Evolutionary conservation across 2,113 vertebrate genomes (phyloP).

Genomic region (Xiphorhynchus elegans): DNA sequence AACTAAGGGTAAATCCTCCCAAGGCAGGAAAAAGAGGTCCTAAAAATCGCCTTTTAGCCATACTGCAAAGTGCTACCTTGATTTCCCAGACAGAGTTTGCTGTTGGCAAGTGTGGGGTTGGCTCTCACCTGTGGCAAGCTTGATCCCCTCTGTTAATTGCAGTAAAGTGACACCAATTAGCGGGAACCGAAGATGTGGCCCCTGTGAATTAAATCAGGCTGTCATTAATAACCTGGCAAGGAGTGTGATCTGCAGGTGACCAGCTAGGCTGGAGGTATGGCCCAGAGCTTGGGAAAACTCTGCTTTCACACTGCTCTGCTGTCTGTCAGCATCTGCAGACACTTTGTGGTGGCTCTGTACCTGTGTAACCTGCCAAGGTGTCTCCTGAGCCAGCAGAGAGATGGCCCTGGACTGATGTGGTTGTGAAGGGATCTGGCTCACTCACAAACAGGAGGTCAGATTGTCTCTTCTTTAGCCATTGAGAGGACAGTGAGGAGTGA

Average conservation of each 20-base stretch:
- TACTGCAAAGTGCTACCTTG: background rate
- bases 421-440: background rate
- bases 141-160: background rate
- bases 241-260: background rate
- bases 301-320: fast-evolving
- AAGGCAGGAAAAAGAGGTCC: background rate
- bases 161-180: fast-evolving
- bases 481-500: background rate
- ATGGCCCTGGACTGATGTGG: background rate
- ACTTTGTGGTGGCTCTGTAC: background rate
- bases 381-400: background rate
- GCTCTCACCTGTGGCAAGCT: background rate
- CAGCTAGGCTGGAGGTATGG: background rate
- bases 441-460: fast-evolving
- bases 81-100: background rate
- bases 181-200: background rate
- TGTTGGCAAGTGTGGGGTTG: background rate
- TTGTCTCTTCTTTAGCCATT: background rate
- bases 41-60: background rate
- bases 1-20: background rate
- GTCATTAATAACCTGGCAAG: background rate
- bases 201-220: background rate
- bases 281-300: background rate
- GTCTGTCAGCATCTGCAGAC: background rate
- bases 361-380: background rate